Evolutionary conservation across 2,888 invertebrate species (phyloP).

Genomic region (Drosophila seclusa): DNA sequence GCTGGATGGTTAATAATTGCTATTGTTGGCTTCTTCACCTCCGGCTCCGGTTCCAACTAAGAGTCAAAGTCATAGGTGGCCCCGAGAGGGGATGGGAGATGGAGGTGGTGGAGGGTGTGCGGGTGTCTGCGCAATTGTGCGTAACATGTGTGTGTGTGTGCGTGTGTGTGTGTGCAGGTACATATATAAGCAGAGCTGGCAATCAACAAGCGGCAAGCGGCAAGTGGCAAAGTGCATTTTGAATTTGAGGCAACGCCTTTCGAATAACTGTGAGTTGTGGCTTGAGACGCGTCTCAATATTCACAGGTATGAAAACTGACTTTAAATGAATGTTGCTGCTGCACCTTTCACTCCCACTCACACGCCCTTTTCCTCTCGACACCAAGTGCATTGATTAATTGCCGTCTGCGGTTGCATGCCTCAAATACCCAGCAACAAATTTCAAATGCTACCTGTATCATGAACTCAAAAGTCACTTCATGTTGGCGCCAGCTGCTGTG

Average conservation of each 20-base stretch:
- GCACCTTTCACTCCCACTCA: background rate
- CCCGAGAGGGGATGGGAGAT: background rate
- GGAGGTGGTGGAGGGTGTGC: background rate
- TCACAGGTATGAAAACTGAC: conserved; percentile 9
- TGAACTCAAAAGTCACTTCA: background rate
- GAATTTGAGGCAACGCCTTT: conserved; percentile 22
- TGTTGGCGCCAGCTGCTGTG: conserved; percentile 18
- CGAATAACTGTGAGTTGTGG: conserved; percentile 24
- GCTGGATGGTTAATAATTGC: conserved; percentile 80
- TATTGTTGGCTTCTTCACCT: conserved; percentile 79
- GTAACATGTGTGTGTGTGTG: conserved; percentile 52
- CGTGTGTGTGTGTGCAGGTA: conserved; percentile 43
- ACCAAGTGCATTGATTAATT: conserved; percentile 54
- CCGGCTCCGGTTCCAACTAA: conserved; percentile 28
- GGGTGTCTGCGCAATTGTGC: conserved; percentile 71
- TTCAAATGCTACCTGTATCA: conserved; percentile 29
- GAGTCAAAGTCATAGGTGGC: background rate
- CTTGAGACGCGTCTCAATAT: conserved; percentile 24
- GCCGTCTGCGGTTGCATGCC: conserved; percentile 56
- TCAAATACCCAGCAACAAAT: conserved; percentile 22
- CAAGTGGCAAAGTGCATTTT: conserved; percentile 46
- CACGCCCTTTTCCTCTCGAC: no score
- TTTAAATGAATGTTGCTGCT: conserved; percentile 13
- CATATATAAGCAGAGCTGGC: conserved; percentile 42
- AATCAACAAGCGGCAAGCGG: conserved; percentile 6